Evolutionary conservation across 2,113 vertebrate genomes (phyloP).

Genomic region (Agelaius tricolor): DNA sequence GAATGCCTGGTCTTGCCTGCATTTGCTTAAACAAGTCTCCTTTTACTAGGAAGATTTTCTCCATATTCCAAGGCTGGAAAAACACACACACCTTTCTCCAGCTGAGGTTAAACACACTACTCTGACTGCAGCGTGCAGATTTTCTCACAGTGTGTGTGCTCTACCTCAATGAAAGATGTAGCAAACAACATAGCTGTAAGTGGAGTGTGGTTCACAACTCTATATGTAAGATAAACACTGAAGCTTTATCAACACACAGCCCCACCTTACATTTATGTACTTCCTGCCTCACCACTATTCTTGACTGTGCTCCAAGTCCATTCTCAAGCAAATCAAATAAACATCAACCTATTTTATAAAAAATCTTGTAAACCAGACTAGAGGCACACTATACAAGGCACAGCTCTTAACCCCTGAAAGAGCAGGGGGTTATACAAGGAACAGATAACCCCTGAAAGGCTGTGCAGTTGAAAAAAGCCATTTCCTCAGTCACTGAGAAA

Average conservation of each 20-base stretch:
- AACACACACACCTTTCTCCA: background rate
- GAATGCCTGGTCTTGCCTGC: background rate
- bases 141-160: background rate
- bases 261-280: background rate
- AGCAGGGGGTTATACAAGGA: background rate
- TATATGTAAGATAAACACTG: background rate
- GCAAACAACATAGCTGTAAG: background rate
- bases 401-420: background rate
- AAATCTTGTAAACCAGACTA: background rate
- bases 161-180: background rate
- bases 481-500: background rate
- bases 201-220: background rate
- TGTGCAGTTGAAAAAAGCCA: background rate
- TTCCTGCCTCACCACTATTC: background rate
- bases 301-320: background rate
- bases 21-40: background rate
- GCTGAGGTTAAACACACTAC: background rate
- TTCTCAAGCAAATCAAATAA: background rate
- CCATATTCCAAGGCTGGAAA: background rate
- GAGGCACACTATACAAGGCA: background rate
- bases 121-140: accelerated
- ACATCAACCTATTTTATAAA: background rate
- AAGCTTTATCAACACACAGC: background rate
- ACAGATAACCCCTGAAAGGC: background rate
- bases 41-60: background rate